phyloP scores from a whole-genome alignment of 2,888 invertebrate genomes.

The Himalopsyche tibetana region DNA sequence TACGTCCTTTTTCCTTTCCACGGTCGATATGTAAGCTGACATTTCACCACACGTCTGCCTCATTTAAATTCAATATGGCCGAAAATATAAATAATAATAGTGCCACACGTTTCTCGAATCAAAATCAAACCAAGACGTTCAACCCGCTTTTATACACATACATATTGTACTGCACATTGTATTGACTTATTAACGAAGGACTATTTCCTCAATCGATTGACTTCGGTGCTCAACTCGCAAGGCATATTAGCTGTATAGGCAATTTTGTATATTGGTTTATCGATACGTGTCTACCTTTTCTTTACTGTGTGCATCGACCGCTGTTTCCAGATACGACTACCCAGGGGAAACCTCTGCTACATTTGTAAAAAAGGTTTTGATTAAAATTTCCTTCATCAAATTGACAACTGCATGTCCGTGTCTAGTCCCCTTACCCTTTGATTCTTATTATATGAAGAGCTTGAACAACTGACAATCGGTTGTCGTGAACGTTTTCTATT shows the following conservation, averaged over 20 bases:
- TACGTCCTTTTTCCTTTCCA: not conserved
- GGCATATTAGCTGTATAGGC: not conserved
- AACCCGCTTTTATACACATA: not conserved
- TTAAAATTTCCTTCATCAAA: too few species aligned
- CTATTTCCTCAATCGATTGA: too few species aligned
- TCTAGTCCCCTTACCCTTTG: too few species aligned
- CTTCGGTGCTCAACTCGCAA: not conserved
- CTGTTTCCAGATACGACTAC: too few species aligned
- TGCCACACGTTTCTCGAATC: not conserved
- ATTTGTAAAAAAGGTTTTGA: too few species aligned
- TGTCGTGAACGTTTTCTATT: too few species aligned
- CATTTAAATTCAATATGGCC: not conserved
- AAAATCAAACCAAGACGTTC: not conserved
- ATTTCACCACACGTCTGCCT: not conserved
- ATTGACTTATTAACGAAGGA: not conserved
- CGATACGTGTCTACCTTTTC: slow-evolving; percentile 45
- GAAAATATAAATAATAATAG: not conserved
- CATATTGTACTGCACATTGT: not conserved
- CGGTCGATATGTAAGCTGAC: not conserved
- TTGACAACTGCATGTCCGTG: too few species aligned
- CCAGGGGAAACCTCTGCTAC: too few species aligned
- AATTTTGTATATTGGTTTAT: not conserved
- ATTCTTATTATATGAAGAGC: too few species aligned
- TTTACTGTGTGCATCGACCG: not conserved
- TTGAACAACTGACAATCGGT: too few species aligned